Conservation (phyloP, 2,888 invertebrate species). For the Cheilosia urbana region DNA sequence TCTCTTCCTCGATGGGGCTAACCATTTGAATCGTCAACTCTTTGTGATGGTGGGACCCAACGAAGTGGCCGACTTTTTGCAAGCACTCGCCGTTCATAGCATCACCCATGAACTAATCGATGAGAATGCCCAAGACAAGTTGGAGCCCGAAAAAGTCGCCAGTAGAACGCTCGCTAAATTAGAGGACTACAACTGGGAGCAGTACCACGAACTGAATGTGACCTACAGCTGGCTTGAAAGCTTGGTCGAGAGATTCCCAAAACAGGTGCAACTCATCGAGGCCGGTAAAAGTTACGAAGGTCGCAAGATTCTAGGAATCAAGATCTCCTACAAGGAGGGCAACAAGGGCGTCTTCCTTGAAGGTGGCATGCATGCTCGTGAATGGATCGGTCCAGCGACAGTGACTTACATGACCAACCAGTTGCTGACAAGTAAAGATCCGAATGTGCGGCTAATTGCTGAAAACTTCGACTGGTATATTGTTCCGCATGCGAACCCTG, state of each 20-base stretch:
- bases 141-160: slow-evolving; percentile 75
- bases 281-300: slow-evolving; percentile 86
- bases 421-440: slow-evolving; percentile 85
- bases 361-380: slow-evolving; percentile 89
- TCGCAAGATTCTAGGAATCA: slow-evolving; percentile 85
- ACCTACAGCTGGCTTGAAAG: slow-evolving; percentile 86
- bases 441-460: slow-evolving; percentile 84
- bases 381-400: slow-evolving; percentile 89
- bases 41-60: slow-evolving; percentile 82
- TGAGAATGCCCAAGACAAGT: slow-evolving; percentile 82
- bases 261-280: slow-evolving; percentile 83
- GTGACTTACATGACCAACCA: slow-evolving; percentile 87
- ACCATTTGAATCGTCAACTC: slow-evolving; percentile 82
- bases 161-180: slow-evolving; percentile 37
- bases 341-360: slow-evolving; percentile 84
- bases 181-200: slow-evolving; percentile 78
- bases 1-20: slow-evolving; percentile 83
- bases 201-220: slow-evolving; percentile 81
- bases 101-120: slow-evolving; percentile 84
- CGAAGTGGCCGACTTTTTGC: slow-evolving; percentile 68
- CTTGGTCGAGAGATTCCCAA: slow-evolving; percentile 83
- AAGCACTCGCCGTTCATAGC: slow-evolving; percentile 75
- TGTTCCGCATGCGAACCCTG: slow-evolving; percentile 90
- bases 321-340: slow-evolving; percentile 83
- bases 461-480: slow-evolving; percentile 89